Evolutionary conservation across 2,888 invertebrate genomes (phyloP).

Genomic region (Adela reaumurella): DNA sequence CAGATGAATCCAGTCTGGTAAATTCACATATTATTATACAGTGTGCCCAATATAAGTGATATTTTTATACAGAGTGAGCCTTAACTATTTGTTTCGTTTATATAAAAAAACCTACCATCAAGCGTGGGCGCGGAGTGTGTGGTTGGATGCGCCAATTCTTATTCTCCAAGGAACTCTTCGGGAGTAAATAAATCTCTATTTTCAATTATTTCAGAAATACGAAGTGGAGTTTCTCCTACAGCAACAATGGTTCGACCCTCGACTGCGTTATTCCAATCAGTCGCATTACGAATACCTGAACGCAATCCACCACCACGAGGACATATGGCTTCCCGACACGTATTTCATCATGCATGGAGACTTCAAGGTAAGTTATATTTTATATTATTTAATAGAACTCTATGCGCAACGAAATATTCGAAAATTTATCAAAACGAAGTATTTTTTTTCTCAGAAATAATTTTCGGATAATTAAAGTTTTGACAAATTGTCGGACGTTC

Average conservation of each 20-base stretch:
- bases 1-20: constrained; percentile 95
- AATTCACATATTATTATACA: constrained; percentile 26
- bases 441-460: no score
- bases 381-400: no score
- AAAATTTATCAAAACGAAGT: no score
- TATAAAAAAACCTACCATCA: no score
- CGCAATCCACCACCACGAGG: constrained; percentile 89
- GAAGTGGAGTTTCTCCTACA: constrained; percentile 92
- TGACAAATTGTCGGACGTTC: no score
- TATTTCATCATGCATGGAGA: constrained; percentile 97
- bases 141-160: no score
- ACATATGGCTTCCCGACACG: constrained; percentile 92
- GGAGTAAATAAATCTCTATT: neutral
- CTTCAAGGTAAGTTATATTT: constrained; percentile 76
- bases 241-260: constrained; percentile 91
- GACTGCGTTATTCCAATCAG: constrained; percentile 83
- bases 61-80: no score
- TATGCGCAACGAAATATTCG: no score
- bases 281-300: constrained; percentile 85
- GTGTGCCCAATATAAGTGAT: no score
- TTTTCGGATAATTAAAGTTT: no score
- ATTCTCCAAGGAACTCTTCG: neutral
- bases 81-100: no score
- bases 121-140: no score
- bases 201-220: constrained; percentile 72